phyloP scores from a whole-genome alignment of 2,797 vertebrate species.

The Merluccius polli region DNA sequence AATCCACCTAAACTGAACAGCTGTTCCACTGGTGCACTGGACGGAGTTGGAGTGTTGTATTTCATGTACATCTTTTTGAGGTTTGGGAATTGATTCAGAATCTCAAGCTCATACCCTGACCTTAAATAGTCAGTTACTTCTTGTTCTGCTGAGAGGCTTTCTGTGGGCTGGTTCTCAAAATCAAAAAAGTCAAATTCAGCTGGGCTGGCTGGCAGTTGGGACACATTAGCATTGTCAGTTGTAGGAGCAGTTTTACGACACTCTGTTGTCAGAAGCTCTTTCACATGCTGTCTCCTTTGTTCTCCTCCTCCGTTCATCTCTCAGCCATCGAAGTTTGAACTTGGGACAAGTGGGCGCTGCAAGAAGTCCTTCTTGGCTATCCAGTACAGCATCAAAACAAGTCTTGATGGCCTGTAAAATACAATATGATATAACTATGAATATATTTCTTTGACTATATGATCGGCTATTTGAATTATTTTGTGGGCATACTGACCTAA shows the following conservation, averaged over 20 bases:
- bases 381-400: slow-evolving; percentile 15
- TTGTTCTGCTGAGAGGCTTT: slow-evolving; percentile 10
- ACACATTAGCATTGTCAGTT: background rate
- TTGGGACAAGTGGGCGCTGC: slow-evolving; percentile 13
- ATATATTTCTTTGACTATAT: no score
- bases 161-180: no score
- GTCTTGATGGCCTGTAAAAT: slow-evolving; percentile 26
- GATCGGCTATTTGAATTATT: slow-evolving; percentile 1
- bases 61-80: slow-evolving; percentile 19
- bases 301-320: no score
- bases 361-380: slow-evolving; percentile 11
- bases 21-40: slow-evolving; percentile 8
- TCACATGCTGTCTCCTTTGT: no score
- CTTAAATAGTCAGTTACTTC: slow-evolving; percentile 20
- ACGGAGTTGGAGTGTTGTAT: slow-evolving; percentile 17
- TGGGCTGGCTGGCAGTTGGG: background rate
- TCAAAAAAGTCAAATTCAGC: slow-evolving; percentile 12
- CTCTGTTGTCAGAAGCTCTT: slow-evolving; percentile 18
- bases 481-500: background rate
- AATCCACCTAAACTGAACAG: slow-evolving; percentile 23
- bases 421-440: slow-evolving; percentile 4
- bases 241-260: slow-evolving; percentile 10
- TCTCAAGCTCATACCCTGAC: slow-evolving; percentile 12
- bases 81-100: slow-evolving; percentile 11
- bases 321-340: slow-evolving; percentile 18